Evolutionary conservation across 37 sponge, comb jelly and placozoan genomes (phyloP), one percentile per base, ranked within the genome.

Genomic region (Hormiphora californensis): DNA sequence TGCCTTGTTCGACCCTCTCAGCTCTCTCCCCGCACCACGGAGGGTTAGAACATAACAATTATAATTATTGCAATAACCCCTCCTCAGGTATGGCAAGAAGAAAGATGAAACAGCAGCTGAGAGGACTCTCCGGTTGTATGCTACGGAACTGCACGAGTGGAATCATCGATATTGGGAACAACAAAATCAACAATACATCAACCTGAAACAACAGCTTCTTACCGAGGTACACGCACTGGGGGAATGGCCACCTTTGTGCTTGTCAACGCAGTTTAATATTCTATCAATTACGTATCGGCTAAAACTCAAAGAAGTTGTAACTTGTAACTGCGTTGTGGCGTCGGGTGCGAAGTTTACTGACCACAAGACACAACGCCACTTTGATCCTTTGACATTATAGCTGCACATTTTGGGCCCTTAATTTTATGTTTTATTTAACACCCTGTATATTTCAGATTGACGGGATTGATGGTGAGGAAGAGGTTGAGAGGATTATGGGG

Each of bases 41-140:
- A n/a, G n/a, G n/a, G n/a, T n/a, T n/a, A n/a, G n/a, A n/a, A n/a
- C 15, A 17, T 15, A 49, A 17, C 15, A 15, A 49, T 49, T 49
- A 17, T 17, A 49, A 17, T 49, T 49, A 49, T 15, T 15, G 15
- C 53, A 17, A 49, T 49, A 49, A 17, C 53, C 9, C 22, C 9
- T 38, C 35, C 9, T 33, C 81, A 73, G 81, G 46, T 41, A 73
- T 41, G 81, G 81, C 1, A 39, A 41, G 81, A 73, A 36, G 44
- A 23, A 9, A 40, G 81, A 73, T 73, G 81, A 73, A 40, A 73
- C 81, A 73, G 36, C 81, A 32, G 81, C 40, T n/a, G 81, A 73
- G 43, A 73, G 40, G 81, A 12, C 81, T 4, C 38, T 73, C 23
- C 40, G 35, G 25, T 46, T 73, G 23, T 73, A 73, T 40, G 23